Conservation (phyloP, 1,140 invertebrate genomes). For the Diabrotica virgifera region DNA sequence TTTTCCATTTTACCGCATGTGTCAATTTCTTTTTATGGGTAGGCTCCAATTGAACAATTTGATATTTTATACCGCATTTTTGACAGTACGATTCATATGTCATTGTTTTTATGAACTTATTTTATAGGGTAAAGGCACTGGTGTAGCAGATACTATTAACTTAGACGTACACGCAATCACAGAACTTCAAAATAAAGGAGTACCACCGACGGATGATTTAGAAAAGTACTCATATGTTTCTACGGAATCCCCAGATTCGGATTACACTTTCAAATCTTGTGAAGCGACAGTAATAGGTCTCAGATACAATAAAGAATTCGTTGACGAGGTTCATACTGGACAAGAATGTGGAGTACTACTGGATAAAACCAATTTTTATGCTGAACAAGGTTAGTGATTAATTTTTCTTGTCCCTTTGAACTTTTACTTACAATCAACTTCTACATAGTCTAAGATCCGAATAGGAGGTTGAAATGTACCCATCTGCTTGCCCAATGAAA, state of each 20-base stretch:
- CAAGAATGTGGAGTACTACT: constrained; percentile 91
- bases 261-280: constrained; percentile 70
- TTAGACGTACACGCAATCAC: constrained; percentile 95
- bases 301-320: constrained; percentile 78
- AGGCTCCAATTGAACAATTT: too few relatives aligned
- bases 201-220: constrained; percentile 85
- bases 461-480: too few relatives aligned
- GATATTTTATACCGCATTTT: too few relatives aligned
- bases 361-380: constrained; percentile 93
- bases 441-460: too few relatives aligned
- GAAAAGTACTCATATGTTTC: constrained; percentile 89
- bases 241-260: constrained; percentile 59
- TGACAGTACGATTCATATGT: too few relatives aligned
- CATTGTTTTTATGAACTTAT: constrained; percentile 3
- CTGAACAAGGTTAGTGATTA: constrained; percentile 79
- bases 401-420: too few relatives aligned
- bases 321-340: constrained; percentile 76
- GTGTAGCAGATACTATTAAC: constrained; percentile 75
- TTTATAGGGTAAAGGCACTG: constrained; percentile 63
- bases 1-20: too few relatives aligned
- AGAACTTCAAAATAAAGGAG: constrained; percentile 75
- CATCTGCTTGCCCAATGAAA: too few relatives aligned
- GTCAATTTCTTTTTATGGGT: too few relatives aligned
- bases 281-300: constrained; percentile 67
- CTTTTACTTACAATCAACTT: too few relatives aligned